Conservation (phyloP, 2,113 vertebrate species). For the Ginglymostoma cirratum region DNA sequence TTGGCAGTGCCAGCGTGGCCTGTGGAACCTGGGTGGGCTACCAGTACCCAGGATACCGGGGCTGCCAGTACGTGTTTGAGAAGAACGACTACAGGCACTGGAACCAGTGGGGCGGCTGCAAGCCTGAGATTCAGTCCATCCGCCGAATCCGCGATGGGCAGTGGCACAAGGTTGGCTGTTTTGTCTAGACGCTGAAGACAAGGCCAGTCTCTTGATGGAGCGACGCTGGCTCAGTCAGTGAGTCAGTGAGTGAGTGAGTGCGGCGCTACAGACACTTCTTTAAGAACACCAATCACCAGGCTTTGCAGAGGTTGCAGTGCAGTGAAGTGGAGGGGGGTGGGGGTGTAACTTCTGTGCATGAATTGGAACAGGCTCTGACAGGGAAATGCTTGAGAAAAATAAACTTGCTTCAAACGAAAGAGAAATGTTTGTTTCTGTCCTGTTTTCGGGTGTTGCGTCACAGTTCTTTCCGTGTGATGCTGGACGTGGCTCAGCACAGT, state of each 20-base stretch:
- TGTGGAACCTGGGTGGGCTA: constrained; percentile 66
- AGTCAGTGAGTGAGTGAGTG: neutral
- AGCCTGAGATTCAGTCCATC: constrained; percentile 67
- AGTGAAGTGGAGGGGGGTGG: neutral
- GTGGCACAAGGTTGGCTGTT: constrained; percentile 67
- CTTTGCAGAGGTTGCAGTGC: neutral
- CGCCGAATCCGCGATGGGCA: constrained; percentile 71
- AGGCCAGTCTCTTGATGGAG: neutral
- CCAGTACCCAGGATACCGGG: constrained; percentile 68
- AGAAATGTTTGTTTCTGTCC: neutral
- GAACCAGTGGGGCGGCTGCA: constrained; percentile 64
- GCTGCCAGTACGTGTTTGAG: constrained; percentile 72
- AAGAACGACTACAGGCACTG: constrained; percentile 71
- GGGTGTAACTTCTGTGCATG: neutral
- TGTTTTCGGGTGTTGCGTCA: neutral
- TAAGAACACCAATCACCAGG: neutral
- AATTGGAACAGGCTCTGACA: neutral
- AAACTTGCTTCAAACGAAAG: neutral
- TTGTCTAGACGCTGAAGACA: constrained; percentile 42
- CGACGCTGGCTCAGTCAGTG: neutral
- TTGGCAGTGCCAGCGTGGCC: constrained; percentile 62
- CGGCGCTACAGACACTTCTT: neutral
- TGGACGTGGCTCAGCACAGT: neutral
- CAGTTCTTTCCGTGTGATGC: neutral
- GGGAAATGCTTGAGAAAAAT: neutral